Evolutionary conservation across 2,888 invertebrate species (phyloP).

Genomic region (Eupithecia dodoneata): DNA sequence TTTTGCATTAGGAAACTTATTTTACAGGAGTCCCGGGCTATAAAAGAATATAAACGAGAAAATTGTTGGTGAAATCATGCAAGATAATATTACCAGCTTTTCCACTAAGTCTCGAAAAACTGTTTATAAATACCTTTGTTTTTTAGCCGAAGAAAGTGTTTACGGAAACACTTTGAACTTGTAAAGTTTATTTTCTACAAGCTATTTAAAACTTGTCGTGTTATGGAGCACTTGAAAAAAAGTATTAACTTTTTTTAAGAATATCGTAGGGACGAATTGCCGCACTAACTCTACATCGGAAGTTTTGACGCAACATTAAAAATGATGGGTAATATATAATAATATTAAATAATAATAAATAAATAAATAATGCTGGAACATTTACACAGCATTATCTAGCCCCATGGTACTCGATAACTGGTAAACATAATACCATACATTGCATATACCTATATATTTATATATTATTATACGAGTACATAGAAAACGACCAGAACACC

Average conservation of each 20-base stretch:
- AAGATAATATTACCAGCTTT: neutral
- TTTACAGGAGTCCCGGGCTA: neutral
- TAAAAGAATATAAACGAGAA: neutral
- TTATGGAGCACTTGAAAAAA: neutral
- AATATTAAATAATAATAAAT: no score
- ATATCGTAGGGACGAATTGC: neutral
- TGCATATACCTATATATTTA: no score
- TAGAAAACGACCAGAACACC: no score
- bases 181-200: constrained; percentile 17
- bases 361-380: no score
- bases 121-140: constrained; percentile 4
- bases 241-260: neutral
- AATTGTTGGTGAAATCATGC: neutral
- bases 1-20: neutral
- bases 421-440: no score
- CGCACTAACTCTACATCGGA: neutral
- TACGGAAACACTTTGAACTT: constrained; percentile 3
- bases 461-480: no score
- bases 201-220: constrained; percentile 9
- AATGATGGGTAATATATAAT: no score
- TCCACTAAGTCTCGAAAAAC: neutral
- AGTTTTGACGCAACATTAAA: neutral
- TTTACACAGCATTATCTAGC: no score
- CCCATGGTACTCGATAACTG: no score
- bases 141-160: constrained; percentile 11